Conservation (phyloP, 2,113 vertebrate genomes). For the Pagrus major region DNA sequence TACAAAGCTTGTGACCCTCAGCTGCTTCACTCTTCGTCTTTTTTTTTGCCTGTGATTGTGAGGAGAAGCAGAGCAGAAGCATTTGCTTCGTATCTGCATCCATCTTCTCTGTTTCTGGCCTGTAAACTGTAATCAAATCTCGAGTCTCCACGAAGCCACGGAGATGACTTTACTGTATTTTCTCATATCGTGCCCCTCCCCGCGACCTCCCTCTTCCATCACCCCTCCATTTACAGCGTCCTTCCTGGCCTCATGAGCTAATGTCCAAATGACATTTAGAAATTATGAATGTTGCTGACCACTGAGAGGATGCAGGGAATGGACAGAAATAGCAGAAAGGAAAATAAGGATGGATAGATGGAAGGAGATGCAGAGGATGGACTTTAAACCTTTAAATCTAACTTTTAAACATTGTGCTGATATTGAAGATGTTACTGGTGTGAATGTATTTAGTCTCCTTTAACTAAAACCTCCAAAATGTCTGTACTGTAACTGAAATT, state of each 20-base stretch:
- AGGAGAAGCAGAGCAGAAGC: neutral
- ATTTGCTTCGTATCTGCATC: conserved; percentile 20
- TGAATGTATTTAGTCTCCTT: neutral
- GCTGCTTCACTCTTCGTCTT: conserved; percentile 9
- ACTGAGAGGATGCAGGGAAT: conserved; percentile 21
- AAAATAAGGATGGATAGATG: conserved; percentile 25
- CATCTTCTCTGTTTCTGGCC: conserved; percentile 53
- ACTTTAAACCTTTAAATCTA: neutral
- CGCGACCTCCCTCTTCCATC: conserved; percentile 47
- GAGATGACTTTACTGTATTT: conserved; percentile 41
- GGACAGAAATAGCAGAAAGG: conserved; percentile 18
- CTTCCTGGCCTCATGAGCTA: conserved; percentile 52
- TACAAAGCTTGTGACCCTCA: conserved; percentile 13
- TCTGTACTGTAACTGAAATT: too few species aligned
- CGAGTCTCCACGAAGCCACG: conserved; percentile 40
- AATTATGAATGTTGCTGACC: conserved; percentile 53
- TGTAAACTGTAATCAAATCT: conserved; percentile 71
- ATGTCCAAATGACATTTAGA: conserved; percentile 74
- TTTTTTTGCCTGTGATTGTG: conserved; percentile 9
- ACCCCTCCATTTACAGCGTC: conserved; percentile 35
- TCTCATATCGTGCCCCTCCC: conserved; percentile 28
- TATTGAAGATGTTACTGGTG: too few species aligned
- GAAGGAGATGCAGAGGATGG: conserved; percentile 20
- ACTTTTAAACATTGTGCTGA: neutral
- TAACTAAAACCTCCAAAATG: too few species aligned